Evolutionary conservation across 2,113 vertebrate species (phyloP).

Genomic region (Gymnogyps californianus): DNA sequence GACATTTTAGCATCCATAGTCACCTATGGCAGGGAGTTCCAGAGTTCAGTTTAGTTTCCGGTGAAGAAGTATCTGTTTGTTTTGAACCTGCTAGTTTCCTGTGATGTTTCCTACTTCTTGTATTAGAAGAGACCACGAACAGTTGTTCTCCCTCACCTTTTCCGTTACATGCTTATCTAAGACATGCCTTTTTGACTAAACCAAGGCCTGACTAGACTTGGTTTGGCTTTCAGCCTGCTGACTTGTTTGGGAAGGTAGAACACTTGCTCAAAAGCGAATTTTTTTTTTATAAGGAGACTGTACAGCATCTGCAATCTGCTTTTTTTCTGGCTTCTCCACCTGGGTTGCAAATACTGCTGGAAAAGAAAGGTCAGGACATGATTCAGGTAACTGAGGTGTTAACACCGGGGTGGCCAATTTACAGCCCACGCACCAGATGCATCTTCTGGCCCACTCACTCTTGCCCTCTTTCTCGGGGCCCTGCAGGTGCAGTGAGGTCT

Average conservation of each 20-base stretch:
- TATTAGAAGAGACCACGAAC: neutral
- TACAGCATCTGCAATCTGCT: neutral
- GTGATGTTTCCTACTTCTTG: neutral
- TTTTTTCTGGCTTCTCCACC: neutral
- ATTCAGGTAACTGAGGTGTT: neutral
- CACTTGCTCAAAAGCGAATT: neutral
- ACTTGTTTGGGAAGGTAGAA: neutral
- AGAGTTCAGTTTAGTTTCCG: neutral
- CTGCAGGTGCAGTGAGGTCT: neutral
- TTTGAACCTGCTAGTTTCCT: neutral
- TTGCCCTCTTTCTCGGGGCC: neutral
- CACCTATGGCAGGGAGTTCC: neutral
- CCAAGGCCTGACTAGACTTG: neutral
- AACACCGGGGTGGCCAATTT: neutral
- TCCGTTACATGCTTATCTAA: neutral
- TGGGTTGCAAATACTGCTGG: neutral
- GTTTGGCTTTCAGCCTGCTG: neutral
- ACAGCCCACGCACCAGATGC: neutral
- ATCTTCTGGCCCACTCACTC: neutral
- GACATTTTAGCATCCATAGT: rapidly evolving
- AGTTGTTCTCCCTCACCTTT: neutral
- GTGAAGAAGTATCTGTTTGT: neutral
- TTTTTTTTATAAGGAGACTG: neutral
- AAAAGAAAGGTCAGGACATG: neutral
- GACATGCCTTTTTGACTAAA: neutral